Conservation (phyloP, 1,140 invertebrate species). For the Ephestia elutella region DNA sequence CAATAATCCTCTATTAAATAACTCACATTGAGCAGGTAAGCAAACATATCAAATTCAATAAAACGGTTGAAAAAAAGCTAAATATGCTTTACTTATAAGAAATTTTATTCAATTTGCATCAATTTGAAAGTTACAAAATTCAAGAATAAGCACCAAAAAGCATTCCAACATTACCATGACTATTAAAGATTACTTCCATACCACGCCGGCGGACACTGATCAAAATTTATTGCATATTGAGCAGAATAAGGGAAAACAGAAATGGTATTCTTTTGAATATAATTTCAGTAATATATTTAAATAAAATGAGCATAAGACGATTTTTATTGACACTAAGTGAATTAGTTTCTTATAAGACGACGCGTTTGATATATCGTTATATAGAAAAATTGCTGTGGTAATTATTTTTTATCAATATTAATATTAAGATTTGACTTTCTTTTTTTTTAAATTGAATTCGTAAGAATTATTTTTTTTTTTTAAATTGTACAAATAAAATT, state of each 20-base stretch:
- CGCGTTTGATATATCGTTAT: constrained; percentile 29
- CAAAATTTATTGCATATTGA: constrained; percentile 51
- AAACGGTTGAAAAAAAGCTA: no score
- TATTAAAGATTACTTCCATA: constrained; percentile 31
- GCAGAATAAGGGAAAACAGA: constrained; percentile 43
- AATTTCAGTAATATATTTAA: constrained; percentile 52
- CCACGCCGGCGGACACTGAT: constrained; percentile 40
- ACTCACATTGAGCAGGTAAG: no score
- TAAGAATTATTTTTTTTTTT: no score
- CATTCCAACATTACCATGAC: constrained; percentile 27
- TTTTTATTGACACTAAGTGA: constrained; percentile 47
- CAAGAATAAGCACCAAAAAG: constrained; percentile 6
- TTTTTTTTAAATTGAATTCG: no score
- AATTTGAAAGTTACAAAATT: constrained; percentile 24
- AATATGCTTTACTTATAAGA: not conserved
- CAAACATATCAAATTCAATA: no score
- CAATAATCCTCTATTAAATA: no score
- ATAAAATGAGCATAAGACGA: constrained; percentile 48
- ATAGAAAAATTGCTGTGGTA: not conserved
- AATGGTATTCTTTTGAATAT: constrained; percentile 42
- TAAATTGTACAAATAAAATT: no score
- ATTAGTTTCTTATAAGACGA: constrained; percentile 39
- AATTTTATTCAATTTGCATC: constrained; percentile 2
- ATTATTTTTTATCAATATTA: not conserved
- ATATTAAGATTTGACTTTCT: not conserved